These are phyloP conservation scores for Meiosimyza decipiens DNA, from an alignment of 2,888 invertebrate genomes.

Conservation along the genomic window DNA sequence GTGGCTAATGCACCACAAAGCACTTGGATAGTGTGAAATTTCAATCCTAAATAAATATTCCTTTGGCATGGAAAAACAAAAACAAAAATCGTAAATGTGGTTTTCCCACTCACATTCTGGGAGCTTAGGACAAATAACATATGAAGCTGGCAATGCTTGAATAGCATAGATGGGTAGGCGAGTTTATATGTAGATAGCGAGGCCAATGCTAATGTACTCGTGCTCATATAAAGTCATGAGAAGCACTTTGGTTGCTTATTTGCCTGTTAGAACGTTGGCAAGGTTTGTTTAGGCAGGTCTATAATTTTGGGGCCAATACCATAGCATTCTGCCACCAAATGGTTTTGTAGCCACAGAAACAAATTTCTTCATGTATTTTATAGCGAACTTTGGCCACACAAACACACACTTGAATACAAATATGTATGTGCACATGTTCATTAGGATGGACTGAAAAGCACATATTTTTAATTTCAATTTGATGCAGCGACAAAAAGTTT, in stretches of 20 bases:
- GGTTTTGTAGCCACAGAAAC: constrained; percentile 10
- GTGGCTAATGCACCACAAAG: constrained; percentile 3
- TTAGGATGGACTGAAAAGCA: too few species aligned
- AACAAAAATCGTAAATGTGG: constrained; percentile 12
- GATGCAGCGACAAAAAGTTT: too few species aligned
- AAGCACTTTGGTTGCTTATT: constrained; percentile 17
- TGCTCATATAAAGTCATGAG: too few species aligned
- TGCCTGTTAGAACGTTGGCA: constrained; percentile 10
- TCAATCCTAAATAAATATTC: constrained; percentile 20
- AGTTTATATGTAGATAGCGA: too few species aligned
- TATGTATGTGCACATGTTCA: not conserved
- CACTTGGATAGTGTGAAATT: constrained; percentile 21
- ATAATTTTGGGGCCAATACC: constrained; percentile 29
- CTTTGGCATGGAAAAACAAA: not conserved
- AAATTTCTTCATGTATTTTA: not conserved
- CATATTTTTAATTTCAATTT: too few species aligned
- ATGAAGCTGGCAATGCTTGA: not conserved
- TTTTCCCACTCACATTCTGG: not conserved
- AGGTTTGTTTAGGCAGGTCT: not conserved
- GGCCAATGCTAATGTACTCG: too few species aligned
- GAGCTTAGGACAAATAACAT: constrained; percentile 17
- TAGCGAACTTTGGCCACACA: not conserved
- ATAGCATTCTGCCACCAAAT: constrained; percentile 21
- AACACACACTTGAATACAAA: not conserved
- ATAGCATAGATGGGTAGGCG: too few species aligned